Evolutionary conservation across 2,797 vertebrate genomes (phyloP), one percentile per base, ranked within the genome.

Genomic region (Sebastes umbrosus): DNA sequence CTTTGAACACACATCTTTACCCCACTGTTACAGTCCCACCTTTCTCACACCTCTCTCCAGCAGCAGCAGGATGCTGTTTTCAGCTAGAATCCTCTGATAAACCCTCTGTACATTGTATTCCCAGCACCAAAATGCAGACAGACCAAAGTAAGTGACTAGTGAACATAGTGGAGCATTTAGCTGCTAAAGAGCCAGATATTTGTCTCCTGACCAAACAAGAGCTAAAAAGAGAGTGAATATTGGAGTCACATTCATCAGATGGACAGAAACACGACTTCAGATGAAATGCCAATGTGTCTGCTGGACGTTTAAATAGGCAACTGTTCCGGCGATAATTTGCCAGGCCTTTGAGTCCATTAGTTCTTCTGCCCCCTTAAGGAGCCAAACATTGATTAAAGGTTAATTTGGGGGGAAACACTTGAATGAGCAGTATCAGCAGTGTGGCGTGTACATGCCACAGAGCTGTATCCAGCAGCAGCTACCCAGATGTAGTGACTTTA

Each of bases 11-110:
- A 57, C 0, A 39, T 39, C 6, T 43, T 43, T 43, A 14, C 6
- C 0, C 39, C 14, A 0, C 6, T 0, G 39, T 0, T 16, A 43
- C 58, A 31, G 16, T 29, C 57, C 13, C 57, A 59, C 3, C 13
- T 16, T 59, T 20, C 8, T 18, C 58, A 20, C 5, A 16, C 8
- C 16, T 0, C 16, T 31, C 1, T 11, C 31, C 31, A 63, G 60
- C 11, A 34, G 60, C 20, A 34, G 16, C 43, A 46, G 43, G 16
- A 46, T 18, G 6, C 43, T 46, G 14, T 46, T 46, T 18, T 18
- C 43, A 46, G 43, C 16, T 46, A 46, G 0, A 46, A 46, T 1
- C 60, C 31, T 63, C 31, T 36, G 27, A 39, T n/a, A 22, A 6
- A 50, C n/a, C 13, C n/a, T 20, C 14, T 54, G 5, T 16, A 24